Conservation (phyloP, 2,797 vertebrate species). For the Mus minutoides region DNA sequence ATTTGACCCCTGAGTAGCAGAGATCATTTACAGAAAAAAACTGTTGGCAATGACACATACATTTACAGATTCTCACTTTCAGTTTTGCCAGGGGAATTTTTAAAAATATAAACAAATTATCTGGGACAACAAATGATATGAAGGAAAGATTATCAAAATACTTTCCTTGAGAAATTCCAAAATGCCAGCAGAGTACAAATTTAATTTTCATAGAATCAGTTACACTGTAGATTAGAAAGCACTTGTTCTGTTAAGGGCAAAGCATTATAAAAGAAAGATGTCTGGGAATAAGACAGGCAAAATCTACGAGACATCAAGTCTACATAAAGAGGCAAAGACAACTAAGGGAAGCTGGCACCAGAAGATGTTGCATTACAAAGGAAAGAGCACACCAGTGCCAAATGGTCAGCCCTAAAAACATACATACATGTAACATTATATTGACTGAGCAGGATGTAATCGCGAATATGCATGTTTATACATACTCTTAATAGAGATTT, state of each 20-base stretch:
- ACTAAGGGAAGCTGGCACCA: not conserved
- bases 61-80: not conserved
- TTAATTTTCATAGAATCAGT: not conserved
- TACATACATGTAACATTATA: too few relatives aligned
- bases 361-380: too few relatives aligned
- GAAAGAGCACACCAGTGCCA: not conserved
- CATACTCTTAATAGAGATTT: not conserved
- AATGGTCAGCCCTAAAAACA: not conserved
- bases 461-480: not conserved
- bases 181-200: not conserved
- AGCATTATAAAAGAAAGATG: not conserved
- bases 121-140: not conserved
- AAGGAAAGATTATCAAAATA: not conserved
- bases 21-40: slow-evolving; percentile 26
- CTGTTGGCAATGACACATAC: not conserved
- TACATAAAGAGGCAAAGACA: not conserved
- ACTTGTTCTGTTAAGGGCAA: not conserved
- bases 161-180: not conserved
- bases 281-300: not conserved
- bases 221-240: not conserved
- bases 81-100: not conserved
- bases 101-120: not conserved
- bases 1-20: not conserved
- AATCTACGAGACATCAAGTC: not conserved
- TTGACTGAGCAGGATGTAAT: not conserved